Conservation (phyloP, 2,797 vertebrate species). For the Acanthis flammea region DNA sequence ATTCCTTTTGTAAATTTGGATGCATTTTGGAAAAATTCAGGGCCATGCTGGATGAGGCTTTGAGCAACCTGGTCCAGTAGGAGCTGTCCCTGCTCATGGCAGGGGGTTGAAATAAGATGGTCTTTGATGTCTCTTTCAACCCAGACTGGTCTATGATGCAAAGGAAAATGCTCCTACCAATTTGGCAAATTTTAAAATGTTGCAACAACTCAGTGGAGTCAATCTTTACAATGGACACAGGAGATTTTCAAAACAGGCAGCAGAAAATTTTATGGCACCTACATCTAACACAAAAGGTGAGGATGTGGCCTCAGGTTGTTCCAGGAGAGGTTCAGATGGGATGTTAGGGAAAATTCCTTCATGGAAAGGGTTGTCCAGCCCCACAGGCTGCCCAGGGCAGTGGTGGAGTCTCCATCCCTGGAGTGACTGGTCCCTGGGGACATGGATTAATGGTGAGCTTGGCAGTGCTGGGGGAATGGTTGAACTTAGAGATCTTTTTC, state of each 20-base stretch:
- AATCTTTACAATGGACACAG: no score
- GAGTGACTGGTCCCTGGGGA: accelerated
- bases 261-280: background rate
- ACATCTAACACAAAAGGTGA: background rate
- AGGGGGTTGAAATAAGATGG: background rate
- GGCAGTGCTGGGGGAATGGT: background rate
- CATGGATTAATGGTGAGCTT: background rate
- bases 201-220: background rate
- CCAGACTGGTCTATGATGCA: background rate
- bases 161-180: background rate
- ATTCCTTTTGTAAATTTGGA: background rate
- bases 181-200: background rate
- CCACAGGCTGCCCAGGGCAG: background rate
- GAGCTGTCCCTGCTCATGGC: background rate
- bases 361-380: background rate
- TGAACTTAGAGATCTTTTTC: background rate
- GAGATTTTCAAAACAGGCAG: background rate
- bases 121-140: background rate
- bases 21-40: background rate
- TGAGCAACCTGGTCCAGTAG: background rate
- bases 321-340: background rate
- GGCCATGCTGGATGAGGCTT: background rate
- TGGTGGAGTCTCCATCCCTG: no score
- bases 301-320: background rate
- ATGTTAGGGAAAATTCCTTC: background rate